Base-by-base conservation (phyloP, 2,888 invertebrate species). In the Monoplex corrugatus region DNA sequence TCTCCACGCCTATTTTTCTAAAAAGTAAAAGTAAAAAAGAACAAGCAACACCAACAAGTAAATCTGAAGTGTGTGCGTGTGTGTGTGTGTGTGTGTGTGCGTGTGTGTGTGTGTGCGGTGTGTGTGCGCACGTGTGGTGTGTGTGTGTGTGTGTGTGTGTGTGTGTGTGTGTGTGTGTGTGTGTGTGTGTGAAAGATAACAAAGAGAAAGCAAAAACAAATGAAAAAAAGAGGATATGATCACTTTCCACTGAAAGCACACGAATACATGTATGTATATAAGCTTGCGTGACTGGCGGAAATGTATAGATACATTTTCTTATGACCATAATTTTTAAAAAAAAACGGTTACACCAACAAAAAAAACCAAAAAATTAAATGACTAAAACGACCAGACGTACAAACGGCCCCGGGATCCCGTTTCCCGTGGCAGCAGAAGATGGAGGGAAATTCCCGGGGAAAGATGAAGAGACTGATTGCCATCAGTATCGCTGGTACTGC, bases 401-500 rank as follows among this genome's bases (percentile, higher is more conserved):
- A 2, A 43, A 87, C 78, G 43, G 23, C 23, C 13, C 28, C 35
- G 82, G 13, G 57, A 68, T 89, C 86, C 80, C 78, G 87, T 40
- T 90, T 86, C 8, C 68, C 28, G 43, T 80, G 72, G 75, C 83
- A 91, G 68, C 90, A 91, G 1, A 91, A 85, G 16, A 91, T 88
- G 50, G 86, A 88, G 40, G 95, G 96, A 98, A 98, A 93, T 97
- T 97, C 88, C 93, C 98, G 97, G 0, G 98, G 98, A 43, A 98
- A 96, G 40, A 98, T 96, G 96, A 98, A 98, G 95, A 98, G 97
- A 57, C 98, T 96, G 85, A 98, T 96, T 0, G 98, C 98, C 28
- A 98, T 97, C 92, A 98, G 97, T 95, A 98, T 97, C 0, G 98
- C 98, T 10, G 95, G 95, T 0, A 96, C 96, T 0, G 96, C 96